A percentile compares a stretch with the other conserved stretches of the same genome.
phyloP scores from a whole-genome alignment of 2,797 vertebrate genomes.

The Sparidentex hasta region DNA sequence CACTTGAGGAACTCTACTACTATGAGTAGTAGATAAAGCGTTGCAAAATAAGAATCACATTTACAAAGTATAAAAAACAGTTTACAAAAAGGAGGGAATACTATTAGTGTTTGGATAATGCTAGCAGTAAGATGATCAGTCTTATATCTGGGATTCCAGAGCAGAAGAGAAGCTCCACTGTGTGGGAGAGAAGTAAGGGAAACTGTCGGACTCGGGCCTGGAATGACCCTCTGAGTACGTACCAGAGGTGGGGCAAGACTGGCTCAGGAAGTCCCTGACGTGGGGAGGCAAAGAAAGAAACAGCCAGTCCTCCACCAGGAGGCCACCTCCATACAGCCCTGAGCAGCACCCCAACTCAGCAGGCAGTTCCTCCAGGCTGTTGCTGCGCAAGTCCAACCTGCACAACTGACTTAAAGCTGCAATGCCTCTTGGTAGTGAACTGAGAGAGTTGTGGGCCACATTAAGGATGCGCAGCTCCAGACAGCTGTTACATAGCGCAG shows the following conservation, averaged over 20 bases:
- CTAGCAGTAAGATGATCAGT: not conserved
- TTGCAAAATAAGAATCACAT: not conserved
- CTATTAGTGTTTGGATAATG: constrained; percentile 1
- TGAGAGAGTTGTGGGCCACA: constrained; percentile 82
- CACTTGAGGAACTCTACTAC: no score
- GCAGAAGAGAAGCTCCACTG: constrained; percentile 86
- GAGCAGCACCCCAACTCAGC: constrained; percentile 80
- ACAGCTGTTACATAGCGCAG: constrained; percentile 80
- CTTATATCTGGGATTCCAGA: constrained; percentile 84
- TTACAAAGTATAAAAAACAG: constrained; percentile 16
- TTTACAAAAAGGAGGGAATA: not conserved
- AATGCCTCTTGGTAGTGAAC: constrained; percentile 71
- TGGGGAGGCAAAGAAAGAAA: constrained; percentile 79
- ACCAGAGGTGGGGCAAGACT: constrained; percentile 38
- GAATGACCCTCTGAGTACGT: constrained; percentile 52
- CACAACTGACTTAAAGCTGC: constrained; percentile 74
- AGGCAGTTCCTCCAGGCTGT: constrained; percentile 84
- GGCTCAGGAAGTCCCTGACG: constrained; percentile 74
- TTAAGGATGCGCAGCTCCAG: constrained; percentile 79
- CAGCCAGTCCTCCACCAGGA: constrained; percentile 85
- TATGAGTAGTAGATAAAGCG: not conserved
- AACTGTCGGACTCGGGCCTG: constrained; percentile 75
- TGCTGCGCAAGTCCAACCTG: constrained; percentile 84
- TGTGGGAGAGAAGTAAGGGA: constrained; percentile 77
- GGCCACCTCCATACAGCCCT: constrained; percentile 79